Base-by-base conservation (phyloP, 2,113 vertebrate species). In the Peromyscus californicus region DNA sequence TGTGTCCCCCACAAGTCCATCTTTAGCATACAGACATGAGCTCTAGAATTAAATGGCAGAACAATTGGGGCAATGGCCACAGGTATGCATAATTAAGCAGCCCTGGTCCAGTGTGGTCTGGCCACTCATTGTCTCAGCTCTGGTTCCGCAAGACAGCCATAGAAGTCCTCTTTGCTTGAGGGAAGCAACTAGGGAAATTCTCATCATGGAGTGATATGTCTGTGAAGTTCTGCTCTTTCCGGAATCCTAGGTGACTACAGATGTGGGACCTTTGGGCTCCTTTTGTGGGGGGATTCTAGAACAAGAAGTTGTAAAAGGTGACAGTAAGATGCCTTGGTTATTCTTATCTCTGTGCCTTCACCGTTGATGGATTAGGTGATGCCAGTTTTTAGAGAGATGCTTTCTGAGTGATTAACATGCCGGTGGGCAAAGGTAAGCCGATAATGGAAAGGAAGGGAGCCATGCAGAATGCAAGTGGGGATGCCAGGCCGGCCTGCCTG, bases 401-500 rank as follows among this genome's bases (percentile, higher is more conserved):
- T 39, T n/a, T 39, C 57, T 26, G 36, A 8, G 33, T n/a, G 67
- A 72, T 22, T n/a, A 16, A 51, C 45, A n/a, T 24, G 19, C 33
- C 42, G 9, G 21, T 69, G 45, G 36, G 65, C 85, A 70, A 31
- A 51, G 29, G 17, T 22, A 48, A 87, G 5, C 45, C 12, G 3
- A 48, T 87, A 17, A 15, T 19, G 31, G 31, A n/a, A 36, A 51
- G 33, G 13, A 15, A 87, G 31, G 42, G 31, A 70, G 85, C 24
- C 6, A n/a, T 54, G 33, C 33, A 51, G 29, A 51, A 69, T 6
- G 6, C 31, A n/a, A 17, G 42, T 42, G 15, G 19, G n/a, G 65
- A n/a, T n/a, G 29, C 33, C 65, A 26, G 45, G 33, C 19, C 0
- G 0, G 3, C 65, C 29, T 0, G 2, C 31, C 85, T 87, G 17